A percentile compares a stretch with the other conserved stretches of the same genome.
These are phyloP conservation scores for Chloropsis cyanopogon DNA, from an alignment of 2,113 vertebrate species.

Conservation along the genomic window DNA sequence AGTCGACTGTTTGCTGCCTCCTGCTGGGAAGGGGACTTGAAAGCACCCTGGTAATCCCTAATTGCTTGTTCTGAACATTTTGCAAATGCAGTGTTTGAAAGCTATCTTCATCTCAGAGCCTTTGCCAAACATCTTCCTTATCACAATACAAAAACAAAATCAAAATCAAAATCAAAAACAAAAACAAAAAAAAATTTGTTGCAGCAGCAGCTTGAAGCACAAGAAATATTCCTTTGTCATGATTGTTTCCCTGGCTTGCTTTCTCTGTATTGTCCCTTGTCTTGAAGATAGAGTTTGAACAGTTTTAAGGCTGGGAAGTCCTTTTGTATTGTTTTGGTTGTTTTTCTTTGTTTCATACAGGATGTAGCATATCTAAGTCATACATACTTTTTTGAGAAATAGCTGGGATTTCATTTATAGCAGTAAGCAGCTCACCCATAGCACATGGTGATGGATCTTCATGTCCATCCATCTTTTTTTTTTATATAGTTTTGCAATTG, in stretches of 20 bases:
- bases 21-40: background rate
- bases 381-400: background rate
- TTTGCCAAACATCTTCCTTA: background rate
- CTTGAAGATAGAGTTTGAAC: background rate
- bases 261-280: background rate
- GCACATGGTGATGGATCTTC: background rate
- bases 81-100: background rate
- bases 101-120: background rate
- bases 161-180: too few species aligned
- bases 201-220: too few species aligned
- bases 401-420: background rate
- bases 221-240: background rate
- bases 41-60: background rate
- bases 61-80: background rate
- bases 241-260: background rate
- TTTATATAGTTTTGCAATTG: background rate
- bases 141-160: background rate
- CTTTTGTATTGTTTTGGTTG: background rate
- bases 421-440: background rate
- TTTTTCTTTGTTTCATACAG: background rate
- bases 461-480: background rate
- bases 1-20: background rate
- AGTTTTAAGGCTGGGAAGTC: background rate
- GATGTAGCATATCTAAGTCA: background rate
- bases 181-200: too few species aligned